These are phyloP conservation scores for Coluber constrictor DNA, from an alignment of 2,797 vertebrate genomes.

Conservation along the genomic window DNA sequence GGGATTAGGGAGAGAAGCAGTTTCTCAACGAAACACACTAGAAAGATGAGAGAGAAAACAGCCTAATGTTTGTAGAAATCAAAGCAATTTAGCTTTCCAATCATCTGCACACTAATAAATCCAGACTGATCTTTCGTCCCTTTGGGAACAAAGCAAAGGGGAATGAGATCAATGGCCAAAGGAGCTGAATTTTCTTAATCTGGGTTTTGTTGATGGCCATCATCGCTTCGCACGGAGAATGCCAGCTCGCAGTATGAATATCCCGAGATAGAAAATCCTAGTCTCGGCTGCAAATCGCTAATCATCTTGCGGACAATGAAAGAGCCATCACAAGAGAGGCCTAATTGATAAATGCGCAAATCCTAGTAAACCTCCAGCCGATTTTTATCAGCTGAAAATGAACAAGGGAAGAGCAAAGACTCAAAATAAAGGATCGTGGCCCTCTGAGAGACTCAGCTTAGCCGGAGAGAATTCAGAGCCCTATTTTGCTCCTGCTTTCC, in stretches of 20 bases:
- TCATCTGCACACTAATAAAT: conserved; percentile 4
- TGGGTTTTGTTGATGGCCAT: not conserved
- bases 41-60: conserved; percentile 21
- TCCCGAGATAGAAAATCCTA: not conserved
- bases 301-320: conserved; percentile 27
- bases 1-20: not conserved
- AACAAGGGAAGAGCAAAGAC: not conserved
- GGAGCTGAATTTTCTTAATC: conserved; percentile 5
- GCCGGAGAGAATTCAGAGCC: conserved; percentile 58
- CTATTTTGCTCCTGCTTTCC: conserved; percentile 66
- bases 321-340: not conserved
- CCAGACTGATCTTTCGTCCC: not conserved
- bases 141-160: not conserved
- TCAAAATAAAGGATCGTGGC: conserved; percentile 31
- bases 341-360: conserved; percentile 21
- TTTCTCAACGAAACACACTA: not conserved
- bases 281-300: conserved; percentile 17
- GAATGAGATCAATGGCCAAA: not conserved
- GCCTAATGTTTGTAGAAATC: conserved; percentile 10
- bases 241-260: not conserved
- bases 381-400: conserved; percentile 11
- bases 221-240: conserved; percentile 20
- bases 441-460: conserved; percentile 43
- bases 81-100: conserved; percentile 15
- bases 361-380: conserved; percentile 14